phyloP scores from a whole-genome alignment of 2,797 vertebrate species.

The Notamacropus eugenii region DNA sequence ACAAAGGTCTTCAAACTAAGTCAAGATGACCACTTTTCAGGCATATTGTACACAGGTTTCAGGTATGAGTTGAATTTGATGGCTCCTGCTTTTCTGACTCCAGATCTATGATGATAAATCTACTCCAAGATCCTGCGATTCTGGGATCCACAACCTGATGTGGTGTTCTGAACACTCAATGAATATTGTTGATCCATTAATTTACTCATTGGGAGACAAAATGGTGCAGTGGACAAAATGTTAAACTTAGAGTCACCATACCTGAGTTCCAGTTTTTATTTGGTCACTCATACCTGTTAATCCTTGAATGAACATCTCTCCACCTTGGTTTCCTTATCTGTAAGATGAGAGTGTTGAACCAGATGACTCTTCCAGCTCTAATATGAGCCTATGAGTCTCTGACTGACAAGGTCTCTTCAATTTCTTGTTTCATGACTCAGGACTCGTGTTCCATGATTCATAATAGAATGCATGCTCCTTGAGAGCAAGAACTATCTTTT shows the following conservation, averaged over 20 bases:
- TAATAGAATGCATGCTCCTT: background rate
- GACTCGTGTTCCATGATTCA: background rate
- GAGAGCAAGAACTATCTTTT: background rate
- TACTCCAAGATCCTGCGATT: background rate
- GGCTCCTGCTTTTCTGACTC: background rate
- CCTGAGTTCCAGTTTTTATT: background rate
- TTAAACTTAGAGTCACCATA: background rate
- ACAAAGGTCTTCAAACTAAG: background rate
- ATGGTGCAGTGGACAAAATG: background rate
- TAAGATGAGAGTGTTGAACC: background rate
- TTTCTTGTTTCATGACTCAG: background rate
- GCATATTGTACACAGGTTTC: background rate
- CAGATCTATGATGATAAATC: background rate
- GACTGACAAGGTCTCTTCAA: background rate
- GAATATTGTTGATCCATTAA: background rate
- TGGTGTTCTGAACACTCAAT: background rate
- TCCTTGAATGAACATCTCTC: background rate
- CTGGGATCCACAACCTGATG: background rate
- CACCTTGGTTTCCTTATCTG: background rate
- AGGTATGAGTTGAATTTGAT: background rate
- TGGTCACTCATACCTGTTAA: background rate
- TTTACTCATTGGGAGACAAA: background rate
- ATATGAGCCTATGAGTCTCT: background rate
- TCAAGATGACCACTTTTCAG: background rate
- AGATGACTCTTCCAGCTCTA: background rate